A percentile compares a stretch with the other conserved stretches of the same genome.
Evolutionary conservation across 2,797 vertebrate genomes (phyloP).

Genomic region (Tragopan temminckii): DNA sequence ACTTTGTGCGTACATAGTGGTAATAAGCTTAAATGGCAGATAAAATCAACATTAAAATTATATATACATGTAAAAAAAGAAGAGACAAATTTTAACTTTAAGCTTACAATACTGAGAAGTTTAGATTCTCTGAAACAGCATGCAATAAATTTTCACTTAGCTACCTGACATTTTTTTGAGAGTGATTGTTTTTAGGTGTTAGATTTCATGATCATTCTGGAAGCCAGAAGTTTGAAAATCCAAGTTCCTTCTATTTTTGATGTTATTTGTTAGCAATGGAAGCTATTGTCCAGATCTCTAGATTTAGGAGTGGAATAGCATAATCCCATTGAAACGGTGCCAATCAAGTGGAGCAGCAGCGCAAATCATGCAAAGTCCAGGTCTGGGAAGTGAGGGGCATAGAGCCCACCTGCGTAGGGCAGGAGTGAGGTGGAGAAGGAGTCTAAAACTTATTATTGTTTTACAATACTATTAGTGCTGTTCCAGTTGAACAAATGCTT

Average conservation of each 20-base stretch:
- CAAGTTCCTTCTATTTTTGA: background rate
- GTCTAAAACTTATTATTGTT: background rate
- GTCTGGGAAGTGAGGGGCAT: background rate
- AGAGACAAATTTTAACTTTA: background rate
- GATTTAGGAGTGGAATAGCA: background rate
- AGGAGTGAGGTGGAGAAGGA: background rate
- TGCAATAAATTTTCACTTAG: background rate
- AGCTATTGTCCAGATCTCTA: background rate
- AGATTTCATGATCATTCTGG: background rate
- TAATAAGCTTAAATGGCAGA: background rate
- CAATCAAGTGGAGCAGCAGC: background rate
- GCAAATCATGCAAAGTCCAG: rapidly evolving
- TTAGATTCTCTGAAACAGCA: background rate
- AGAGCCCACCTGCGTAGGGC: background rate
- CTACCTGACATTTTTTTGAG: background rate
- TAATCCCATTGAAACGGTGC: background rate
- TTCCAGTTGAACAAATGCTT: background rate
- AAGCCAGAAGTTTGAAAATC: background rate
- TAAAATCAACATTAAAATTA: background rate
- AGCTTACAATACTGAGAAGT: background rate
- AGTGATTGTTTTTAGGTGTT: background rate
- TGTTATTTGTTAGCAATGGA: background rate
- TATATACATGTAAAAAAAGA: background rate
- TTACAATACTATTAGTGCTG: background rate
- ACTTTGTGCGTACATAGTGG: background rate